Conservation (phyloP, 2,797 vertebrate species). For the Cyprinella venusta region DNA sequence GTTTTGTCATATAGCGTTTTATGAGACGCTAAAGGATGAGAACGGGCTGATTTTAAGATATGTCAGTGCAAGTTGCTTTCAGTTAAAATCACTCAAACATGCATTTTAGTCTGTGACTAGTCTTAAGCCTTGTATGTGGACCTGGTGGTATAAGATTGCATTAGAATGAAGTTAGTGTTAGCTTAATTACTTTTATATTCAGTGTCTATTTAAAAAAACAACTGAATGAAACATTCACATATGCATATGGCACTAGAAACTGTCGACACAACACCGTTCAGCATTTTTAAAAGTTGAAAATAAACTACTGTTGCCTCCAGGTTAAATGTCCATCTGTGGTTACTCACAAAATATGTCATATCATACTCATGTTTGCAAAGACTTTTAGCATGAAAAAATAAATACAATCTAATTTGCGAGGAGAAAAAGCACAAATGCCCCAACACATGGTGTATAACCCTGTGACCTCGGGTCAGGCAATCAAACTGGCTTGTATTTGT, state of each 20-base stretch:
- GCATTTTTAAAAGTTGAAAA: neutral
- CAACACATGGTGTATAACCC: slow-evolving; percentile 75
- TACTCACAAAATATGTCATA: slow-evolving; percentile 60
- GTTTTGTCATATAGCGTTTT: too few relatives aligned
- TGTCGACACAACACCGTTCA: neutral
- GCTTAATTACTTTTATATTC: neutral
- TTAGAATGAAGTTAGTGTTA: neutral
- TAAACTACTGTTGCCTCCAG: slow-evolving; percentile 56
- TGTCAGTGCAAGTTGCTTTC: too few relatives aligned
- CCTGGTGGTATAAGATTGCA: neutral
- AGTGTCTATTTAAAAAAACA: slow-evolving; percentile 3
- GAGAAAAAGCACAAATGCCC: slow-evolving; percentile 62
- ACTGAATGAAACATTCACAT: slow-evolving; percentile 1
- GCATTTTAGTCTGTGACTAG: too few relatives aligned
- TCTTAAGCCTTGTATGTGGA: too few relatives aligned
- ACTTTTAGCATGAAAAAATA: slow-evolving; percentile 77
- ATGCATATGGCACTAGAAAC: neutral
- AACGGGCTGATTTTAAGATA: too few relatives aligned
- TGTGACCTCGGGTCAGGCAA: slow-evolving; percentile 66
- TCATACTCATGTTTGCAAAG: slow-evolving; percentile 65
- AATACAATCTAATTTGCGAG: slow-evolving; percentile 74
- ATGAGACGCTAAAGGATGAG: too few relatives aligned
- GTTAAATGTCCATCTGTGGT: slow-evolving; percentile 61
- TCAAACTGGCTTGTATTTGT: slow-evolving; percentile 75
- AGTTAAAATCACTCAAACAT: too few relatives aligned